Evolutionary conservation across 2,797 vertebrate genomes (phyloP), one percentile per base, ranked within the genome.

Genomic region (Hyperoplus immaculatus): DNA sequence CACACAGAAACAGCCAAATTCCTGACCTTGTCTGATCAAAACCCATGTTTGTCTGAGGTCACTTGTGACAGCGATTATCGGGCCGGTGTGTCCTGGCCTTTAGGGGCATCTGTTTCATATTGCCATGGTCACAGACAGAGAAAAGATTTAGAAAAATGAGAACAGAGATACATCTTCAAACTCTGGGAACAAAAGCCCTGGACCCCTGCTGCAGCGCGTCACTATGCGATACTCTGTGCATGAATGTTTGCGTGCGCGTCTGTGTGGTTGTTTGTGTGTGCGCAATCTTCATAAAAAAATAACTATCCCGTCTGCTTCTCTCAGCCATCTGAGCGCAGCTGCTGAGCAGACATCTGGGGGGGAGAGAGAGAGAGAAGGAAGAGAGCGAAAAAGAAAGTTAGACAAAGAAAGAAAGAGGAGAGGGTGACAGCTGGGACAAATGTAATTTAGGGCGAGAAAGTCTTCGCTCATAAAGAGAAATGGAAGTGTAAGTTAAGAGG

Each of bases 321-420:
- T 88, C 78, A 76, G 88, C 89, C 89, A 93, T 93, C 91, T 92
- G 89, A 93, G 70, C 89, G 10, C 93, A 94, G 93, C 93, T 94
- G 93, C 92, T 79, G 88, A 87, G 87, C 88, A 93, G 91, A 88
- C 86, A 90, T 92, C 86, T 89, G 90, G 75, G 81, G 10, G 57
- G 42, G 57, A 42, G 77, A 79, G 70, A 61, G 75, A 65, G 42
- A 51, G 69, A 36, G 29, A 79, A 50, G 18, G 39, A 68, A 46
- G 49, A 60, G 69, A 81, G 46, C 73, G 80, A 80, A 72, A 59
- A 49, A 77, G 70, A 60, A 53, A 58, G 70, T 77, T 10, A 11
- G 72, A 72, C 63, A 67, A 55, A 64, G 58, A 47, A 55, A 75
- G 6, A 66, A 73, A 59, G 59, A 67, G 41, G 59, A 67, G 41